Conservation (phyloP, 1,140 invertebrate species). For the Agrypnia vestita region DNA sequence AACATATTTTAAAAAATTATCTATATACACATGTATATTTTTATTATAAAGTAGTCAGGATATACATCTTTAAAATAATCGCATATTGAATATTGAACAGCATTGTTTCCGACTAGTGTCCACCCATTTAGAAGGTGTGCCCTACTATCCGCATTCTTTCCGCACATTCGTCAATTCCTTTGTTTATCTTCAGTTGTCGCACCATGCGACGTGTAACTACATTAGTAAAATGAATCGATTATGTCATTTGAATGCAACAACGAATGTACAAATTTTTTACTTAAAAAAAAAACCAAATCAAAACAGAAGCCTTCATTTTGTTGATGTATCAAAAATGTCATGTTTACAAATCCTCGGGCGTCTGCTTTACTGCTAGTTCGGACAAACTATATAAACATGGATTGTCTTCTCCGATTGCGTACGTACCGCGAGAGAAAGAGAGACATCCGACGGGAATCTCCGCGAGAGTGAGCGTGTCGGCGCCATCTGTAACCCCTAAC, state of each 20-base stretch:
- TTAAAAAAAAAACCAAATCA: background rate
- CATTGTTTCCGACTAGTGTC: too few relatives aligned
- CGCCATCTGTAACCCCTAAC: constrained; percentile 41
- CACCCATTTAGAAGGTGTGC: too few relatives aligned
- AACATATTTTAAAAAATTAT: too few relatives aligned
- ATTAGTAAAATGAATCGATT: background rate
- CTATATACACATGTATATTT: too few relatives aligned
- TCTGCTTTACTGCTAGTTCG: constrained; percentile 5
- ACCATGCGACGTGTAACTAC: too few relatives aligned
- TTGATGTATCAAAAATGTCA: constrained; percentile 38
- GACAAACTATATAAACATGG: constrained; percentile 38
- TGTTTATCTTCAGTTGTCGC: too few relatives aligned
- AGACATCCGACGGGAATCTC: constrained; percentile 18
- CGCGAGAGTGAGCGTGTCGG: constrained; percentile 31
- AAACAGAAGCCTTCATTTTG: constrained; percentile 30
- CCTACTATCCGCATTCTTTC: too few relatives aligned
- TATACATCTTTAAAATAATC: too few relatives aligned
- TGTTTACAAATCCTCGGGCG: constrained; percentile 39
- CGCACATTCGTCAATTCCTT: too few relatives aligned
- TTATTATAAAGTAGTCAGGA: too few relatives aligned
- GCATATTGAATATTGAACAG: too few relatives aligned
- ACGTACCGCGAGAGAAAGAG: constrained; percentile 15
- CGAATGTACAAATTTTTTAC: background rate
- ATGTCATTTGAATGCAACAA: background rate
- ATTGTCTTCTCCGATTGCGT: background rate